These are phyloP conservation scores for Auanema sp. DNA, from an alignment of 2,888 invertebrate genomes.

Conservation along the genomic window DNA sequence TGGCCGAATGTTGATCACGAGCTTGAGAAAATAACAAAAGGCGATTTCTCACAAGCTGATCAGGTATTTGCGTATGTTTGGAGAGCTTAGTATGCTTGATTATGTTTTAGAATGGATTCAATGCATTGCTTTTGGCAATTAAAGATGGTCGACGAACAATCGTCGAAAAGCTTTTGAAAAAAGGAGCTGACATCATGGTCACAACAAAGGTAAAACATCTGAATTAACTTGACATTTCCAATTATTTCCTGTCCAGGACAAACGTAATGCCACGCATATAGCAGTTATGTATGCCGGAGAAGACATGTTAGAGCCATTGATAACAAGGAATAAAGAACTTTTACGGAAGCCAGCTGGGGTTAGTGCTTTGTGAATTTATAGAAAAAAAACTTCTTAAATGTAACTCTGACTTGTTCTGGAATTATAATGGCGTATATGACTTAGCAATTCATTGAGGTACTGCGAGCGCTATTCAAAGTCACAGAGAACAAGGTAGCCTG, in stretches of 20 bases:
- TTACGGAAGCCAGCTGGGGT: constrained; percentile 82
- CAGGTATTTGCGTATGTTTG: constrained; percentile 31
- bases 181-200: constrained; percentile 65
- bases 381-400: too few species aligned
- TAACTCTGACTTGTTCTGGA: too few species aligned
- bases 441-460: too few species aligned
- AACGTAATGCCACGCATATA: constrained; percentile 90
- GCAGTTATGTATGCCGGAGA: constrained; percentile 91
- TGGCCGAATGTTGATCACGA: constrained; percentile 53
- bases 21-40: constrained; percentile 35
- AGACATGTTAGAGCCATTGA: constrained; percentile 86
- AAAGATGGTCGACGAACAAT: constrained; percentile 65
- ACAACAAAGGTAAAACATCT: constrained; percentile 41
- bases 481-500: too few species aligned
- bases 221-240: background rate
- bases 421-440: too few species aligned
- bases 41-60: constrained; percentile 55
- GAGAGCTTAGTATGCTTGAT: background rate
- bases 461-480: too few species aligned
- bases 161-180: constrained; percentile 65
- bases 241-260: constrained; percentile 75
- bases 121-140: constrained; percentile 66
- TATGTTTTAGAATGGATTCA: constrained; percentile 64
- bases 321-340: constrained; percentile 82
- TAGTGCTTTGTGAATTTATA: background rate